Conservation (phyloP, 2,797 vertebrate genomes). For the Octomys mimax region DNA sequence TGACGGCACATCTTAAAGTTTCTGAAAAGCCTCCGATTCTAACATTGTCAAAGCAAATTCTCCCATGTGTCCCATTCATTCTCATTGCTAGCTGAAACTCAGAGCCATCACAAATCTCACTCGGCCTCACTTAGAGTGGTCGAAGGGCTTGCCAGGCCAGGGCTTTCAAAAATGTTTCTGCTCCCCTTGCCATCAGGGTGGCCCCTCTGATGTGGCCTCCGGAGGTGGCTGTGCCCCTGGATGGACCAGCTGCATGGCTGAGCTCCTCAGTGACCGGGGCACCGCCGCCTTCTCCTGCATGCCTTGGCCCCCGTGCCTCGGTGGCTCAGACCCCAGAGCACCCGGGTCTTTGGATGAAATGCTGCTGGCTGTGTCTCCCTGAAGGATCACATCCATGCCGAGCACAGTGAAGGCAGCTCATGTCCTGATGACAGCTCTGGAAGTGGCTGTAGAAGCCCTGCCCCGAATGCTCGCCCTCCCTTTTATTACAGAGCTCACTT, state of each 20-base stretch:
- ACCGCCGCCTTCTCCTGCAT: background rate
- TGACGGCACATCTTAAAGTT: background rate
- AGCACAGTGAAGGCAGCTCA: background rate
- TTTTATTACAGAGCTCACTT: rapidly evolving
- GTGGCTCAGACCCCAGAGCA: background rate
- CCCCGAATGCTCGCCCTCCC: background rate
- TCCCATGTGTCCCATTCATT: background rate
- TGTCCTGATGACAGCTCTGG: background rate
- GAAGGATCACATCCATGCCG: background rate
- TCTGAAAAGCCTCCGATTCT: background rate
- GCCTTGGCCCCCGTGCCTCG: too few relatives aligned
- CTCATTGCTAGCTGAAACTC: background rate
- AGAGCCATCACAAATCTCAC: background rate
- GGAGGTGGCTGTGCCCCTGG: background rate
- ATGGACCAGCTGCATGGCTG: too few relatives aligned
- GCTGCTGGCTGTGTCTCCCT: background rate
- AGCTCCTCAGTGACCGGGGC: background rate
- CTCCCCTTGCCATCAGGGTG: background rate
- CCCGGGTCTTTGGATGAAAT: background rate
- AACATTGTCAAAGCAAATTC: background rate
- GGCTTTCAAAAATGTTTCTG: too few relatives aligned
- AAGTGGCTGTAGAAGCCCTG: too few relatives aligned
- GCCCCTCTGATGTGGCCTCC: background rate
- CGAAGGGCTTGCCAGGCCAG: background rate
- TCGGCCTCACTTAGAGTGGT: background rate